phyloP scores from a whole-genome alignment of 2,888 invertebrate species.

The Cerastis rubricosa region DNA sequence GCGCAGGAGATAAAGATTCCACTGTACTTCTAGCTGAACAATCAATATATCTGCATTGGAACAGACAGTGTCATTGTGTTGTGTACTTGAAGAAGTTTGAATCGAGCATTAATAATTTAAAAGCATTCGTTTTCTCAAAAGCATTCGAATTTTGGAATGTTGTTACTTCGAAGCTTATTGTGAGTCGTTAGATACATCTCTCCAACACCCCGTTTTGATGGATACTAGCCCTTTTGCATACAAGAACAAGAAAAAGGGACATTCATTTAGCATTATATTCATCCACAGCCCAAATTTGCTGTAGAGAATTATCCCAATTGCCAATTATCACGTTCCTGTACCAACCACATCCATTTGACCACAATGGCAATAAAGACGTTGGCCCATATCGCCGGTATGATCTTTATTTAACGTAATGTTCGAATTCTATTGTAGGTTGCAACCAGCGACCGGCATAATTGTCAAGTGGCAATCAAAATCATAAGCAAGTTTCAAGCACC shows the following conservation, averaged over 20 bases:
- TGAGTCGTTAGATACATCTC: neutral
- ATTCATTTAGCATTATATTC: neutral
- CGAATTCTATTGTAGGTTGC: constrained; percentile 90
- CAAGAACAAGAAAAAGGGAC: neutral
- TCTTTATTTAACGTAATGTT: neutral
- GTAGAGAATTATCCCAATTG: neutral
- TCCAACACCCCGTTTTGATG: neutral
- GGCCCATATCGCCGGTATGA: neutral
- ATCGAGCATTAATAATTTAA: neutral
- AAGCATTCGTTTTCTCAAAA: neutral
- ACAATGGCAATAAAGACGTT: neutral
- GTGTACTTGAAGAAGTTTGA: neutral
- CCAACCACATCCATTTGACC: neutral
- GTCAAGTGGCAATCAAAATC: constrained; percentile 95
- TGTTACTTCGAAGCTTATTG: neutral
- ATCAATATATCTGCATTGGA: neutral
- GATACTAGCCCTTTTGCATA: neutral
- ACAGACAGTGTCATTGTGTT: neutral
- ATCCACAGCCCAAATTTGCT: neutral
- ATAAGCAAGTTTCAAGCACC: constrained; percentile 96
- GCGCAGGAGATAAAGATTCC: neutral
- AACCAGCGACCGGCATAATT: constrained; percentile 93
- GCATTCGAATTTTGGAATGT: neutral
- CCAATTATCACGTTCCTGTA: neutral
- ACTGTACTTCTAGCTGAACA: neutral